Evolutionary conservation across 1,140 invertebrate genomes (phyloP), one percentile per base, ranked within the genome.

Genomic region (Tribolium madens): DNA sequence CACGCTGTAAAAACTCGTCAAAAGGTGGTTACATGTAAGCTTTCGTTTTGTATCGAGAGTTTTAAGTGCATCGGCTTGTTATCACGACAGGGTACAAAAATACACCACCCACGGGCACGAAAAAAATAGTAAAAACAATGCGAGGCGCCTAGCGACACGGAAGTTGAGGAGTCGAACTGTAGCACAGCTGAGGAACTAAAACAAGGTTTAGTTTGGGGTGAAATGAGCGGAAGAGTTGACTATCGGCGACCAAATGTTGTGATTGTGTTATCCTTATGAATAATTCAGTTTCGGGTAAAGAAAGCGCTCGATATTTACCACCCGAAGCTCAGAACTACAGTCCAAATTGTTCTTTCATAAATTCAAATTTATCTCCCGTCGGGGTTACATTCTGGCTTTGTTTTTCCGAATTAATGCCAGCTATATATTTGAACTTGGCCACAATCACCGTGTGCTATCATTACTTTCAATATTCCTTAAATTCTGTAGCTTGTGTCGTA

Each of bases 351-450:
- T n/a, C 36, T 42, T 42, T 70, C 73, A 74, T 74, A 74, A 74
- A 74, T 74, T 74, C 52, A 15, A 74, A 74, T 74, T 74, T 74
- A 74, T 74, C n/a, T 36, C 73, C 72, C 50, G 73, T 36, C 50
- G 33, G 15, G 12, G 14, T 50, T 15, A 46, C 13, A 21, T 53
- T 72, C 72, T 15, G 21, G 36, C 52, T 52, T 74, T 74, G 48
- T 74, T 74, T 57, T 57, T 72, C 10, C 12, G 70, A 50, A 77
- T 77, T 64, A 77, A 73, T 72, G 75, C 9, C 13, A 12, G 31
- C 50, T 14, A 72, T 72, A 76, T 76, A 76, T 77, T 42, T 42
- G 13, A 36, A 73, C 33, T 57, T 10, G 7, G 52, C 57, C 75
- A 68, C 53, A 76, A 46, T 52, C 68, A 57, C 21, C 17, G 36